A percentile compares a stretch with the other conserved stretches of the same genome.
phyloP scores from a whole-genome alignment of 2,113 vertebrate species.

The Lontra canadensis region DNA sequence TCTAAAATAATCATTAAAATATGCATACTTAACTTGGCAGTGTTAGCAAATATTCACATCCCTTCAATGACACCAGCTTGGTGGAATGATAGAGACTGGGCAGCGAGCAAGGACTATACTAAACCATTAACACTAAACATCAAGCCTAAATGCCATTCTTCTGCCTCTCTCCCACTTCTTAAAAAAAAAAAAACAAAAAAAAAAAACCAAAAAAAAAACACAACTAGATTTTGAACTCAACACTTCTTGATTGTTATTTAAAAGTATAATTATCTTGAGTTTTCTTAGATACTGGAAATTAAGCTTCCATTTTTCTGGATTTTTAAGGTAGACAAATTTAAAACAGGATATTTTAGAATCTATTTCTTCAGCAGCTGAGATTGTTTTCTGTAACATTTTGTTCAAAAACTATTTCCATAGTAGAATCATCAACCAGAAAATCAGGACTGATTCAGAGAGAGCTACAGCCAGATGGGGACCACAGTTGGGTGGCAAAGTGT shows the following conservation, averaged over 20 bases:
- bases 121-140: background rate
- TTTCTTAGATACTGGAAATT: background rate
- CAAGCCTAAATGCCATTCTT: background rate
- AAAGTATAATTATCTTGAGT: background rate
- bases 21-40: background rate
- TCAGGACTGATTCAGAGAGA: constrained; percentile 52
- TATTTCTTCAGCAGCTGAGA: constrained; percentile 43
- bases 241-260: background rate
- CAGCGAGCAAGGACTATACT: background rate
- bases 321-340: constrained; percentile 35
- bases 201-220: background rate
- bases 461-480: constrained; percentile 66
- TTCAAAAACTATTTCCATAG: constrained; percentile 62
- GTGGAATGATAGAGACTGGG: background rate
- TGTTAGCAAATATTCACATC: background rate
- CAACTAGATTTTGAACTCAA: background rate
- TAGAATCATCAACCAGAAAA: constrained; percentile 70
- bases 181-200: background rate
- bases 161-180: background rate
- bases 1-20: constrained; percentile 54
- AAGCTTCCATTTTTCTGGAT: constrained; percentile 36
- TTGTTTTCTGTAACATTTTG: constrained; percentile 56
- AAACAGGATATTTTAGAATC: constrained; percentile 34
- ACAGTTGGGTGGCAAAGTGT: constrained; percentile 59
- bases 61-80: background rate